phyloP scores from a whole-genome alignment of 2,113 vertebrate species.

The Rissa tridactyla region DNA sequence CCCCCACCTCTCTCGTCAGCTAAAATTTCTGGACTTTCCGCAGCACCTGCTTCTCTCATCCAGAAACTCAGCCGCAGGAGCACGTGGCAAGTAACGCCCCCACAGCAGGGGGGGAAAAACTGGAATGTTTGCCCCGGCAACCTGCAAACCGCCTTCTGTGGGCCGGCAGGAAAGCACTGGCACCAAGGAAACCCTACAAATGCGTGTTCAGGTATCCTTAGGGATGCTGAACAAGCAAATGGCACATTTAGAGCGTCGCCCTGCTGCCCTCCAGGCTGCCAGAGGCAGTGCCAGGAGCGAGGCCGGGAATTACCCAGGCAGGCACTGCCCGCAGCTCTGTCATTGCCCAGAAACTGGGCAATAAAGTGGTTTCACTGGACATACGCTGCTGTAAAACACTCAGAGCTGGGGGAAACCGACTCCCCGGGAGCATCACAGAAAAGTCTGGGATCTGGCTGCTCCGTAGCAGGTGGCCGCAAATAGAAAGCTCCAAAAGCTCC shows the following conservation, averaged over 20 bases:
- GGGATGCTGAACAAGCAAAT: background rate
- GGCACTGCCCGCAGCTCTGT: background rate
- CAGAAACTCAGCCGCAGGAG: background rate
- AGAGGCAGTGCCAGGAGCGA: accelerated
- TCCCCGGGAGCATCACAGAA: background rate
- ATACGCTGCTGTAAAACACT: background rate
- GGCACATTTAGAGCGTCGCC: accelerated
- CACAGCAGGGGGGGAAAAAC: accelerated
- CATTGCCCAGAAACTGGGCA: background rate
- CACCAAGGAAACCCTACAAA: background rate
- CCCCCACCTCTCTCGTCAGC: background rate
- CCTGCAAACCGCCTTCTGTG: background rate
- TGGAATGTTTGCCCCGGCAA: background rate
- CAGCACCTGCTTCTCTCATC: background rate
- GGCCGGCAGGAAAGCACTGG: background rate
- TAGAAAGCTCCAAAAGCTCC: background rate
- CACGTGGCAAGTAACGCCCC: accelerated
- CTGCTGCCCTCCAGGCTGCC: background rate
- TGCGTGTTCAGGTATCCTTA: accelerated
- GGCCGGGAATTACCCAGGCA: background rate
- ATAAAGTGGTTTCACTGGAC: background rate
- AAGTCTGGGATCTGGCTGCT: background rate
- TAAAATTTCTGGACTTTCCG: conserved; percentile 52
- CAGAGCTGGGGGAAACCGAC: background rate
- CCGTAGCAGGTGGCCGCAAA: background rate